These are phyloP conservation scores for Leptosomus discolor DNA, from an alignment of 2,113 vertebrate genomes.

Conservation along the genomic window DNA sequence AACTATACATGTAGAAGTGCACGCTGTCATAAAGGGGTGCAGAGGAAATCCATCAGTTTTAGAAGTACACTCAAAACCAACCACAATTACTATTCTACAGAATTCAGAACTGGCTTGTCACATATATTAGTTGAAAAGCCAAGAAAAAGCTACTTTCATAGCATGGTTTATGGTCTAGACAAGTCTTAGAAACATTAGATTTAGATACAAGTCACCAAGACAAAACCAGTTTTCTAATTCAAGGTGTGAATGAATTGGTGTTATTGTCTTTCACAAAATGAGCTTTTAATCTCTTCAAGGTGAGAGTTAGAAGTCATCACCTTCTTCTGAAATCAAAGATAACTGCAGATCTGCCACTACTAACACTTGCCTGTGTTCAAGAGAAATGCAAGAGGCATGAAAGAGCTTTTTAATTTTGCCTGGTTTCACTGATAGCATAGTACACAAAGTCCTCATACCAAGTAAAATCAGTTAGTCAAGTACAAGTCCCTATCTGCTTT, in stretches of 20 bases:
- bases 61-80: neutral
- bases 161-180: neutral
- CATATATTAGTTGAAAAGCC: neutral
- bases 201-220: neutral
- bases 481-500: neutral
- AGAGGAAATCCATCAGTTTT: neutral
- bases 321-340: neutral
- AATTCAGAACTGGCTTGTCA: neutral
- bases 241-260: neutral
- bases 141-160: neutral
- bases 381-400: neutral
- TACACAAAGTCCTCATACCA: neutral
- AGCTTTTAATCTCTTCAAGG: neutral
- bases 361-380: neutral
- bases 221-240: neutral
- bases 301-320: neutral
- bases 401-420: neutral
- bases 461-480: neutral
- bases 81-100: neutral
- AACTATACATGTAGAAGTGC: neutral
- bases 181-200: neutral
- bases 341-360: neutral
- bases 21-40: neutral
- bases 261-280: neutral
- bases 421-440: neutral